These are phyloP conservation scores for Onychomys torridus DNA, from an alignment of 2,797 vertebrate genomes.

Conservation along the genomic window DNA sequence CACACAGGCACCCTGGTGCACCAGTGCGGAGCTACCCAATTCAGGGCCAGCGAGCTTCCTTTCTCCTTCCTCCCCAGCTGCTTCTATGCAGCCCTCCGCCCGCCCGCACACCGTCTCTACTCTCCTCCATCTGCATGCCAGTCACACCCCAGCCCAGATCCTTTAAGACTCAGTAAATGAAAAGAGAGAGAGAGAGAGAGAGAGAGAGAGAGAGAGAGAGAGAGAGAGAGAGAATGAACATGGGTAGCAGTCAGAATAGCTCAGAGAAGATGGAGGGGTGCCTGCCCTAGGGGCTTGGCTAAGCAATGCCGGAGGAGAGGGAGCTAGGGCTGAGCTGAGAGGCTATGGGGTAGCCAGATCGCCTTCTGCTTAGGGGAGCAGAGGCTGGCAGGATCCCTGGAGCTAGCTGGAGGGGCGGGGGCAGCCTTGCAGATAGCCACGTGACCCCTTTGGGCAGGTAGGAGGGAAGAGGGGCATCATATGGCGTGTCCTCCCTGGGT, in stretches of 20 bases:
- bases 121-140: neutral
- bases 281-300: constrained; percentile 80
- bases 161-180: constrained; percentile 81
- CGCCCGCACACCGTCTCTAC: neutral
- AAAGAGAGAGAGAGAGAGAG: constrained; percentile 72
- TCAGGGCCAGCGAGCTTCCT: neutral
- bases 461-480: neutral
- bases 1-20: neutral
- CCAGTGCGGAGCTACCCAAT: neutral
- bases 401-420: constrained; percentile 42
- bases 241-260: constrained; percentile 86
- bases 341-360: neutral
- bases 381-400: constrained; percentile 70
- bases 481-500: neutral
- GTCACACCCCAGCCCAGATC: constrained; percentile 31
- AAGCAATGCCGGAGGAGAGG: constrained; percentile 72
- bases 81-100: rapidly evolving
- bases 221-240: constrained; percentile 77
- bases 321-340: constrained; percentile 61
- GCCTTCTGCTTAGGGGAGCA: constrained; percentile 26
- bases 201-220: constrained; percentile 44
- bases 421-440: constrained; percentile 80
- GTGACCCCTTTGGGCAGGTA: constrained; percentile 1
- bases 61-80: neutral
- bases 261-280: constrained; percentile 87